Base-by-base conservation (phyloP, 2,888 invertebrate species). In the Julus scanicus region DNA sequence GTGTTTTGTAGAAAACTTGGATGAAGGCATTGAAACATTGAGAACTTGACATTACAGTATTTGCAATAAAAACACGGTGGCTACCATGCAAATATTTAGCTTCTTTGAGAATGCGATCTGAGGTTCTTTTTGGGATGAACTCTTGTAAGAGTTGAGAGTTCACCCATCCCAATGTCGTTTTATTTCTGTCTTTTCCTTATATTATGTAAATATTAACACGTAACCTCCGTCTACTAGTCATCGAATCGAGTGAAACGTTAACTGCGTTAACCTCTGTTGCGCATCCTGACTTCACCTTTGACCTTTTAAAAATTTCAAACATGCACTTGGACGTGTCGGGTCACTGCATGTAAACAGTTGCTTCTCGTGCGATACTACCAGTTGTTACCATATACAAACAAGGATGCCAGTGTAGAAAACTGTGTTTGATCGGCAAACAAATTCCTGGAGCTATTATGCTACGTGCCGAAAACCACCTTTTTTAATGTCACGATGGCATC, bases 201-300 rank as follows among this genome's bases (percentile, higher is more conserved):
- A 6, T 29, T 71, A 71, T 71, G 71, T 29, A 71, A 71, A 71
- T 71, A 71, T 29, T 71, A 71, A 71, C 71, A 71, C 71, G 71
- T 71, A 71, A 71, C 20, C 71, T 20, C 20, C 20, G 71, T 71
- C 71, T 71, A 71, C 71, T 20, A 71, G 71, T 71, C 71, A n/a
- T 71, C 29, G 71, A 71, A 71, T 71, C 71, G 20, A 71, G 20
- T 71, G 71, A 71, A 71, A 71, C 71, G 71, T 71, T 71, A 71
- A 71, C 71, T 71, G 71, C 71, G 71, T 29, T 71, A 71, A 71
- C 71, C 71, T 71, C 71, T 71, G 71, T 20, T 11, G 71, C 71
- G 71, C 71, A 71, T 71, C 71, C 71, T 71, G 71, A 5, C 71
- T 29, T 71, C 71, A 71, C 71, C 71, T 71, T 29, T 71, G 71